Evolutionary conservation across 2,888 invertebrate species (phyloP).

Genomic region (Aspidiotus destructor): DNA sequence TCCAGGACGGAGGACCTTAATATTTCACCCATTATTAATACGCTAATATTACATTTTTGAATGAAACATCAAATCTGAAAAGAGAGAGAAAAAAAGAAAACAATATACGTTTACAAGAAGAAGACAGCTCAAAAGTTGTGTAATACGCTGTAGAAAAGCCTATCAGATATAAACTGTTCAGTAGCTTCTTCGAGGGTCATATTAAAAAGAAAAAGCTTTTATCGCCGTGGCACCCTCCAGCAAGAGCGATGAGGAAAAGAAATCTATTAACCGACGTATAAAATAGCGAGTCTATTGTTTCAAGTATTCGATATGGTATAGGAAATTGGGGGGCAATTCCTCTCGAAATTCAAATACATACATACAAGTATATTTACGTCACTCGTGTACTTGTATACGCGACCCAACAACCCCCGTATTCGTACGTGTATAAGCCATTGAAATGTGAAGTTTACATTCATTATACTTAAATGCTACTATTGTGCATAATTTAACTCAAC

Average conservation of each 20-base stretch:
- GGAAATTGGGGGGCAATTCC: slow-evolving; percentile 26
- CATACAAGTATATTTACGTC: not conserved
- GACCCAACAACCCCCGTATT: not conserved
- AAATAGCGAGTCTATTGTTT: slow-evolving; percentile 26
- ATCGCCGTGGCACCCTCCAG: slow-evolving; percentile 1
- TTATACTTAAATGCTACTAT: not conserved
- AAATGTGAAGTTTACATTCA: not conserved
- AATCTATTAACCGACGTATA: slow-evolving; percentile 10
- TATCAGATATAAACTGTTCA: too few species aligned
- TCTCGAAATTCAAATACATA: slow-evolving; percentile 7
- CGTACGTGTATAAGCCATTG: not conserved
- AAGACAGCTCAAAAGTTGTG: too few species aligned
- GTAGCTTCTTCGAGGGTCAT: not conserved
- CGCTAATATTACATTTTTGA: too few species aligned
- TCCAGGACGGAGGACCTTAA: too few species aligned
- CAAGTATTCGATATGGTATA: slow-evolving; percentile 1
- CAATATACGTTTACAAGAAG: too few species aligned
- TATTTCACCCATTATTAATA: too few species aligned
- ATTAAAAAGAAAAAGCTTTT: slow-evolving; percentile 26
- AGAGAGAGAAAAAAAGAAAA: too few species aligned
- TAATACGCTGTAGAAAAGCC: too few species aligned
- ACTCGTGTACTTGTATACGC: not conserved
- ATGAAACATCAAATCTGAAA: too few species aligned
- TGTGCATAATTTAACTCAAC: not conserved
- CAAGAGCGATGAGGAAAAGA: slow-evolving; percentile 5